Evolutionary conservation across 92 coral and sea anemone species (phyloP), one percentile per base, ranked within the genome.

Genomic region (Paramuricea clavata): DNA sequence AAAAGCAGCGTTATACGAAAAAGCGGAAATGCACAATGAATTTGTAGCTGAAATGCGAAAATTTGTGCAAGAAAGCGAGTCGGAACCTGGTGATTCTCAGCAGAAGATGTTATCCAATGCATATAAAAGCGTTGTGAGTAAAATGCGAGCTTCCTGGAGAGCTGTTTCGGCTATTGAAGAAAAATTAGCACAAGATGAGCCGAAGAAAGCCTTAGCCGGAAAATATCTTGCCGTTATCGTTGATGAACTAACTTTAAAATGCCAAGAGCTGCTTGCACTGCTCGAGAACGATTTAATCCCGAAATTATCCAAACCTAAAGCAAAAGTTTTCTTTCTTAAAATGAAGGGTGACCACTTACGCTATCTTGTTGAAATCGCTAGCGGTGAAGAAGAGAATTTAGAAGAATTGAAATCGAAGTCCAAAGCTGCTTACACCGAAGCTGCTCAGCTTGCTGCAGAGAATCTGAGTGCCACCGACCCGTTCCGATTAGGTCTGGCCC

Each of bases 261-360:
- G 84, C 49, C 1, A 36, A 6, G 84, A 59, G 22, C 73, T 79
- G 0, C 17, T 79, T 13, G 30, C 71, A 41, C 47, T 79, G 31
- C 36, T 79, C 2, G 84, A 79, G 6, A 27, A 47, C 19, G 22
- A 59, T 33, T 15, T 79, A 1, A 57, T 79, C 17, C 84, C 84
- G 22, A 79, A 79, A n/a, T 33, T 60, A 47, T 34, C 28, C 6
- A 34, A 16, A 32, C 73, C 73, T 15, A 73, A 57, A 61, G 59
- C 84, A 34, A 79, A 60, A 23, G 73, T 79, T 23, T 79, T 79
- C 61, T 79, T 79, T 49, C 36, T 79, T 26, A 79, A 79, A 79
- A 79, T 79, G 84, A 79, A 79, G 59, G 84, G 54, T 3, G 84
- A 79, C 23, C 54, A 79, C 35, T 60, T 79, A 12, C 84, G 84